These are phyloP conservation scores for Aspidoscelis tigris DNA, from an alignment of 2,113 vertebrate species.

Conservation along the genomic window DNA sequence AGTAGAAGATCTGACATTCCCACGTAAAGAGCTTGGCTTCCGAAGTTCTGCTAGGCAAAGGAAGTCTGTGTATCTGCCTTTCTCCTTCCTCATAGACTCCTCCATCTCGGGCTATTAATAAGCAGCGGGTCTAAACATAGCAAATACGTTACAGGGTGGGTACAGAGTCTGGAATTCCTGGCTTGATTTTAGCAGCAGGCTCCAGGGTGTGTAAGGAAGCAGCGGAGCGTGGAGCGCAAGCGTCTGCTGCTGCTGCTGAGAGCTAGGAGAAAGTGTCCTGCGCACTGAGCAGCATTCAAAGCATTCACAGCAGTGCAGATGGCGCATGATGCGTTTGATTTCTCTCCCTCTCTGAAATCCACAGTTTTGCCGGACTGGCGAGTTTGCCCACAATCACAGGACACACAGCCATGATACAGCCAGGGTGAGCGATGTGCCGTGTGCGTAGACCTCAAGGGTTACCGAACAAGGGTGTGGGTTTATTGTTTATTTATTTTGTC, in stretches of 20 bases:
- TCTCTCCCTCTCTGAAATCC: neutral
- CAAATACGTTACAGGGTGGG: constrained; percentile 30
- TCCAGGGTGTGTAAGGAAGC: neutral
- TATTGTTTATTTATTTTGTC: no score
- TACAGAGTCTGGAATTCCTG: constrained; percentile 30
- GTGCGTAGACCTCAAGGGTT: neutral
- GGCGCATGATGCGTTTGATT: constrained; percentile 63
- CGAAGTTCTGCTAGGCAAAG: neutral
- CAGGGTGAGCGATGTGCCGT: neutral
- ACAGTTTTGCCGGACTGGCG: constrained; percentile 31
- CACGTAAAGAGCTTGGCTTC: neutral
- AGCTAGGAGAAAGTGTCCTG: neutral
- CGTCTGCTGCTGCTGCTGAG: neutral
- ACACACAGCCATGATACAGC: no score
- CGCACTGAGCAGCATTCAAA: constrained; percentile 20
- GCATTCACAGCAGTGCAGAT: constrained; percentile 40
- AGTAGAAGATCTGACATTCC: no score
- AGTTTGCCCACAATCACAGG: neutral
- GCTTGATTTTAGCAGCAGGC: neutral
- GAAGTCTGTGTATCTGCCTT: constrained; percentile 25
- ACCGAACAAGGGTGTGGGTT: no score
- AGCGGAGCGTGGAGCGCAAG: neutral
- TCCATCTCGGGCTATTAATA: constrained; percentile 44
- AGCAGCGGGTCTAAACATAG: constrained; percentile 45
- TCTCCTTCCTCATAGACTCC: neutral